phyloP scores from a whole-genome alignment of 2,113 vertebrate genomes.

The Hypocryptadius cinnamomeus region DNA sequence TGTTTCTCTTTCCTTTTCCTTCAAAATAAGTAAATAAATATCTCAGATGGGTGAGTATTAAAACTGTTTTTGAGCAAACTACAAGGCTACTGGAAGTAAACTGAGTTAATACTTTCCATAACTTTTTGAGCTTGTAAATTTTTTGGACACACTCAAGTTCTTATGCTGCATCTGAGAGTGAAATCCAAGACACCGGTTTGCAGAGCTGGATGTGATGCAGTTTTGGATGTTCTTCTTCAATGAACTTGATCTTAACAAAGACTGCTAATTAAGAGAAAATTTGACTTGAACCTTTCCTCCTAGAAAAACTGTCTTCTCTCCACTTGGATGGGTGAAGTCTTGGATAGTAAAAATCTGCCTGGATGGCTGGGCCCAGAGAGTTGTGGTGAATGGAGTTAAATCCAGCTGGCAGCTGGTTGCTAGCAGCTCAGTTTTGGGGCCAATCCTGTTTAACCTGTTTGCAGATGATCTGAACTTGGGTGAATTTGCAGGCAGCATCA shows the following conservation, averaged over 20 bases:
- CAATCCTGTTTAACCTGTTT: background rate
- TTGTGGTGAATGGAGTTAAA: background rate
- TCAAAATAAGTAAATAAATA: background rate
- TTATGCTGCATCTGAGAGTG: background rate
- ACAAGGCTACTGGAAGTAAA: background rate
- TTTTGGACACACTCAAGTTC: background rate
- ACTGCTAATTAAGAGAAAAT: background rate
- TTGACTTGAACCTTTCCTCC: background rate
- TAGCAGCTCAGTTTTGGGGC: background rate
- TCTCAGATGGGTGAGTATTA: background rate
- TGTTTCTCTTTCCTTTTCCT: background rate
- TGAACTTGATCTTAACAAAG: background rate
- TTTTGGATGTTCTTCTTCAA: background rate
- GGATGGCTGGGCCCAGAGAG: background rate
- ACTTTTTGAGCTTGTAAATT: background rate
- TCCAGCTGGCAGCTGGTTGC: background rate
- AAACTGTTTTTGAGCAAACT: background rate
- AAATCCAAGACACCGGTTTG: accelerated
- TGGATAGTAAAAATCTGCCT: background rate
- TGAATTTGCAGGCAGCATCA: background rate
- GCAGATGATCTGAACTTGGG: background rate
- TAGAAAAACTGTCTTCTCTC: background rate
- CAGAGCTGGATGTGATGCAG: background rate
- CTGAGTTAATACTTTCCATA: accelerated
- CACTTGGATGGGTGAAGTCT: background rate